Evolutionary conservation across 2,888 invertebrate species (phyloP).

Genomic region (Masnerella sp.): DNA sequence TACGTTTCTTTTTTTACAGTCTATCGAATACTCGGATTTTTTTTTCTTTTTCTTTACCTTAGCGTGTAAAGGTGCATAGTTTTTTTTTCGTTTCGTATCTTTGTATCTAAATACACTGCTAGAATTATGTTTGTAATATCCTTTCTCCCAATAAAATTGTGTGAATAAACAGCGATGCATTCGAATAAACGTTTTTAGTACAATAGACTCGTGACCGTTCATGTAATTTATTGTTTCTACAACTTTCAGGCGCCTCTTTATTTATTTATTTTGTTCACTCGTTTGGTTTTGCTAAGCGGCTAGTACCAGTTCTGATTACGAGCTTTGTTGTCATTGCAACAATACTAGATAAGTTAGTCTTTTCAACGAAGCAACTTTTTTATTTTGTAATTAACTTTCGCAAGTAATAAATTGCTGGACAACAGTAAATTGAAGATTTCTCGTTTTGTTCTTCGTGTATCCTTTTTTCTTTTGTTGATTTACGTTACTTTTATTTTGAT

Average conservation of each 20-base stretch:
- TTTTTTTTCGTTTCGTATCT: constrained; percentile 38
- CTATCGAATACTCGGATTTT: constrained; percentile 3
- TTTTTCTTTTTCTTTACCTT: neutral
- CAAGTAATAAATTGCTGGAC: constrained; percentile 27
- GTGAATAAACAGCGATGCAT: constrained; percentile 40
- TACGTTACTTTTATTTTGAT: neutral
- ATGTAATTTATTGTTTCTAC: constrained; percentile 20
- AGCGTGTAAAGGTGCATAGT: constrained; percentile 12
- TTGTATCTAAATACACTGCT: constrained; percentile 38
- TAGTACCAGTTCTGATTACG: neutral
- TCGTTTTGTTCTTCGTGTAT: neutral
- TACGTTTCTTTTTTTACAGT: neutral
- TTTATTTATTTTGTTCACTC: neutral
- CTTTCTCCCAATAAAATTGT: constrained; percentile 45
- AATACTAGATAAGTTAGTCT: constrained; percentile 21
- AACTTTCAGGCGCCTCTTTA: neutral
- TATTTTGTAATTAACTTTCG: constrained; percentile 20
- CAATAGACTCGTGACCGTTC: constrained; percentile 30
- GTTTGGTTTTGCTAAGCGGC: neutral
- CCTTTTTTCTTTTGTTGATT: neutral
- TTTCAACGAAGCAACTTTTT: constrained; percentile 16
- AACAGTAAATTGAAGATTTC: neutral
- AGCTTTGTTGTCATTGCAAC: neutral
- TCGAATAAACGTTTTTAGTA: constrained; percentile 47
- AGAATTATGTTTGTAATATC: constrained; percentile 46